Evolutionary conservation across 2,113 vertebrate genomes (phyloP).

Genomic region (Leucoraja erinaceus): DNA sequence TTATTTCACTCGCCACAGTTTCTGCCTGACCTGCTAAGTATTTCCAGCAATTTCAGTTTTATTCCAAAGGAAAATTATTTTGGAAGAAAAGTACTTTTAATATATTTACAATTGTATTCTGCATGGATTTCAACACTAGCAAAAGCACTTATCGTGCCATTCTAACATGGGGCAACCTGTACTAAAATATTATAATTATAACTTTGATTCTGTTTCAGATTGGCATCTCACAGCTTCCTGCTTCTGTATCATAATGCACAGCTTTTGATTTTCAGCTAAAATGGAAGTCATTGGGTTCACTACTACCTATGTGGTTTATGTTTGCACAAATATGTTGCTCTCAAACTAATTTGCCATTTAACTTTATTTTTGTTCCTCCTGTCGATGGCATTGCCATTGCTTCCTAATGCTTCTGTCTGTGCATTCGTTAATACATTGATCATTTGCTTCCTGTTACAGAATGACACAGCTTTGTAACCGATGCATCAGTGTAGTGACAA

Average conservation of each 20-base stretch:
- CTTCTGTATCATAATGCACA: conserved; percentile 39
- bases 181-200: background rate
- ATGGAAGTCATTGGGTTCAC: background rate
- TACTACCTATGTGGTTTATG: background rate
- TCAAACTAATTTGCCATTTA: background rate
- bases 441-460: background rate
- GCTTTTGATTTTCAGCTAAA: conserved; percentile 22
- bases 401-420: background rate
- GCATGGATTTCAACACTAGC: background rate
- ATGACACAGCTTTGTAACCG: background rate
- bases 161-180: background rate
- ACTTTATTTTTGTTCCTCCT: background rate
- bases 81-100: background rate
- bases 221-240: conserved; percentile 46
- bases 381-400: too few species aligned
- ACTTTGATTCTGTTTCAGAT: conserved; percentile 38
- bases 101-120: background rate
- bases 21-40: too few species aligned
- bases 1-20: too few species aligned
- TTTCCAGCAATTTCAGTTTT: background rate
- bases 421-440: conserved; percentile 4
- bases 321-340: background rate
- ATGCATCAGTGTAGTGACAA: background rate
- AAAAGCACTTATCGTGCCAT: background rate
- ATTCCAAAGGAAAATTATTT: background rate